phyloP scores from a whole-genome alignment of 2,888 invertebrate genomes.

The Torymus tubicola region DNA sequence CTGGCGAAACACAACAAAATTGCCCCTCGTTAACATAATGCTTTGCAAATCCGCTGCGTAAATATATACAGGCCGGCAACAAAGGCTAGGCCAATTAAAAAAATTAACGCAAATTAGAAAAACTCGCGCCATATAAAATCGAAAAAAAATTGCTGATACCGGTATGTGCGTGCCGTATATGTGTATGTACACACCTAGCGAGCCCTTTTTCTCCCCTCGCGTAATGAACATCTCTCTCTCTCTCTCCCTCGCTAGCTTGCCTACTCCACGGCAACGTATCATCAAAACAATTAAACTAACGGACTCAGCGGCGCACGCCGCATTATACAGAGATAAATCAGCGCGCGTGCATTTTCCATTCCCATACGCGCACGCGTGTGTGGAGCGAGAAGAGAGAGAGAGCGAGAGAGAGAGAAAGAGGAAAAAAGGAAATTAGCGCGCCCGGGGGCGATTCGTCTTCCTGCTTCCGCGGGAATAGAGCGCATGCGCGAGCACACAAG shows the following conservation, averaged over 20 bases:
- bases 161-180: too few species aligned
- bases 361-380: not conserved
- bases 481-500: not conserved
- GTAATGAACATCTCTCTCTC: slow-evolving; percentile 17
- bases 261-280: slow-evolving; percentile 19
- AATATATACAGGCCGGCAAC: too few species aligned
- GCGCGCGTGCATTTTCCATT: slow-evolving; percentile 6
- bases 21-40: too few species aligned
- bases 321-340: slow-evolving; percentile 36
- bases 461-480: not conserved
- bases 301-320: not conserved
- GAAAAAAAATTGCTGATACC: too few species aligned
- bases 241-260: too few species aligned
- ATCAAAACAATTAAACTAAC: slow-evolving; percentile 40
- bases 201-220: too few species aligned
- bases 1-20: too few species aligned
- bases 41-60: too few species aligned
- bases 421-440: slow-evolving; percentile 26
- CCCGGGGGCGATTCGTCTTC: slow-evolving; percentile 35
- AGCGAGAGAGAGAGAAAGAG: not conserved
- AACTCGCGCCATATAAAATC: too few species aligned
- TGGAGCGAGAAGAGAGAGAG: not conserved
- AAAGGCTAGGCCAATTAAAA: too few species aligned
- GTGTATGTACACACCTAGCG: too few species aligned
- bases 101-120: too few species aligned